Percentiles rank a stretch among this genome's conserved stretches.
phyloP scores from a whole-genome alignment of 92 coral and sea anemone genomes.

The Scolanthus callimorphus region DNA sequence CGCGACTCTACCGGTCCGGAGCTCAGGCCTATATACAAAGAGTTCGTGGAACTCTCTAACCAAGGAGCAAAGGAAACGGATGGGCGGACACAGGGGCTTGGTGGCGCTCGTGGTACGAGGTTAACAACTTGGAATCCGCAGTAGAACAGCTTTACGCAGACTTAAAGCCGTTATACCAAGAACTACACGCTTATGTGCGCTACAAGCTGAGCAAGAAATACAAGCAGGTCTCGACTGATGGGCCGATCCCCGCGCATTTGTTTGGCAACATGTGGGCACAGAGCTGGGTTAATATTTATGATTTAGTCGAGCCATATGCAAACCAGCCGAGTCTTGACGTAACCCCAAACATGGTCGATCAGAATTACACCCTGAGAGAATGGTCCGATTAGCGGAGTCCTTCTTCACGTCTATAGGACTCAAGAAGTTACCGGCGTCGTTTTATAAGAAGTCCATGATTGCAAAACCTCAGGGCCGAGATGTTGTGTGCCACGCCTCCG shows the following conservation, averaged over 20 bases:
- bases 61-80: constrained; percentile 81
- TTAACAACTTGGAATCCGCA: constrained; percentile 52
- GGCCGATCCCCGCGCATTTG: constrained; percentile 75
- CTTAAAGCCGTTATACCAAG: constrained; percentile 78
- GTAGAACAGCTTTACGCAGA: constrained; percentile 66
- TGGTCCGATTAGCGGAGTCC: constrained; percentile 60
- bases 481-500: constrained; percentile 83
- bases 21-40: constrained; percentile 57
- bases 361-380: constrained; percentile 31
- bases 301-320: constrained; percentile 59
- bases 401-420: constrained; percentile 74
- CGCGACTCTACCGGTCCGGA: constrained; percentile 83
- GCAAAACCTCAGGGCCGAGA: constrained; percentile 67
- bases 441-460: constrained; percentile 60
- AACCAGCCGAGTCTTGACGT: constrained; percentile 57
- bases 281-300: constrained; percentile 67
- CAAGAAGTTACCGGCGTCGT: constrained; percentile 44
- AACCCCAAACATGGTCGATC: constrained; percentile 32
- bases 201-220: constrained; percentile 42
- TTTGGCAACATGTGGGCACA: constrained; percentile 95
- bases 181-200: constrained; percentile 91
- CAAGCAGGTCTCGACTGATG: constrained; percentile 36
- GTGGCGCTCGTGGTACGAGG: constrained; percentile 98
- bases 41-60: constrained; percentile 71
- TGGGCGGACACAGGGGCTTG: constrained; percentile 75